A percentile compares a stretch with the other conserved stretches of the same genome.
Evolutionary conservation across 2,113 vertebrate genomes (phyloP).

Genomic region (Oreochromis aureus): DNA sequence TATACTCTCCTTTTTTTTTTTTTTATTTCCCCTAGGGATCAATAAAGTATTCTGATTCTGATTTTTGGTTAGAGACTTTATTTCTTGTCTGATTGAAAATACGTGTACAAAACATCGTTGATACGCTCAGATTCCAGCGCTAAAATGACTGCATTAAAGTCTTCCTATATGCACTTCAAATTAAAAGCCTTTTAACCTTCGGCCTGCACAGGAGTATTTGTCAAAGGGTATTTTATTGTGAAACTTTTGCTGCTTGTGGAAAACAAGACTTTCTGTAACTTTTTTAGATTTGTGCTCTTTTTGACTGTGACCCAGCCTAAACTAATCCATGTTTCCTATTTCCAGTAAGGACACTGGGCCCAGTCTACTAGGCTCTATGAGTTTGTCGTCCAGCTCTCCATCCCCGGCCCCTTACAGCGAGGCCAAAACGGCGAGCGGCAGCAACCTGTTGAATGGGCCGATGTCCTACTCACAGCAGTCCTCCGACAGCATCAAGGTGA

Average conservation of each 20-base stretch:
- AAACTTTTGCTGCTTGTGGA: background rate
- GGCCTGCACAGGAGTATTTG: rapidly evolving
- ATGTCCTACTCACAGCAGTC: constrained; percentile 75
- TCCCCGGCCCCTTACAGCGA: constrained; percentile 79
- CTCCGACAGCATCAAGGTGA: constrained; percentile 80
- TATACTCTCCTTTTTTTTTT: too few species aligned
- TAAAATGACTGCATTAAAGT: background rate
- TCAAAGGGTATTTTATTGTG: background rate
- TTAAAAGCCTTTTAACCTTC: background rate
- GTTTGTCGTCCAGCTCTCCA: constrained; percentile 78
- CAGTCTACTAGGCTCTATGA: constrained; percentile 78
- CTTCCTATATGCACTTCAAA: background rate
- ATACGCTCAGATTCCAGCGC: rapidly evolving
- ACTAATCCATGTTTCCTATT: background rate
- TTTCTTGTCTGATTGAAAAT: too few species aligned
- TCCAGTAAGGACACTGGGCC: constrained; percentile 80
- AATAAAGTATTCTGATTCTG: too few species aligned
- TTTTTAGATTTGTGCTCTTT: background rate
- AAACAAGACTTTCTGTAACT: background rate
- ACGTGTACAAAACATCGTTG: too few species aligned
- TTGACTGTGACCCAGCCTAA: background rate
- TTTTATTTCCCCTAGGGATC: too few species aligned
- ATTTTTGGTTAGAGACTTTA: too few species aligned
- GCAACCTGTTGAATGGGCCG: constrained; percentile 80
- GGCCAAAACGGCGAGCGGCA: constrained; percentile 68